Evolutionary conservation across 2,888 invertebrate species (phyloP).

Genomic region (Melinaea marsaeus): DNA sequence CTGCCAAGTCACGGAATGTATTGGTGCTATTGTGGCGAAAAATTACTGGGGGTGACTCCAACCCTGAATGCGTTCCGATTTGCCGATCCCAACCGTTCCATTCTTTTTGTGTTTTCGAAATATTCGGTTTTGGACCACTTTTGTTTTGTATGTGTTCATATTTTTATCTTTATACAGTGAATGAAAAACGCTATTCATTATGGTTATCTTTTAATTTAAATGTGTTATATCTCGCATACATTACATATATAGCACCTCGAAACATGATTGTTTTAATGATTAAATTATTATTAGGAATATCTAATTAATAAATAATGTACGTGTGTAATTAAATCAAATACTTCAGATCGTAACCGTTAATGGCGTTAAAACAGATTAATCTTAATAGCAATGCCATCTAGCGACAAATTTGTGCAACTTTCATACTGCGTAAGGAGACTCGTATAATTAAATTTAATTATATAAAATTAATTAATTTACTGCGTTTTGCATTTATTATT

Average conservation of each 20-base stretch:
- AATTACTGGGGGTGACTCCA: constrained; percentile 65
- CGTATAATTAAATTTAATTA: too few species aligned
- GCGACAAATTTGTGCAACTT: constrained; percentile 1
- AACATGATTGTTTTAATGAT: background rate
- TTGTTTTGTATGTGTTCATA: too few species aligned
- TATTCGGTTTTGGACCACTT: too few species aligned
- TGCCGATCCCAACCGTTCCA: background rate
- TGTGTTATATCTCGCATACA: too few species aligned
- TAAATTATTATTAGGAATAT: background rate
- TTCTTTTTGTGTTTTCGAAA: background rate
- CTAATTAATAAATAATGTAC: background rate
- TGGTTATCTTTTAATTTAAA: too few species aligned
- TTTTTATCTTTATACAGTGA: too few species aligned
- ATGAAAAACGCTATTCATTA: too few species aligned
- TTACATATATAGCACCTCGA: background rate
- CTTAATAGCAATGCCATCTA: constrained; percentile 1
- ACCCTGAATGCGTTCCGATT: constrained; percentile 30
- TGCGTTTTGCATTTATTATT: too few species aligned
- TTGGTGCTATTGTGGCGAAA: constrained; percentile 76
- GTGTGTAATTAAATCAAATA: constrained; percentile 2
- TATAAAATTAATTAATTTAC: too few species aligned
- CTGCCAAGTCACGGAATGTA: constrained; percentile 78
- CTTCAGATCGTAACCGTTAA: background rate
- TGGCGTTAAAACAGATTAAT: background rate
- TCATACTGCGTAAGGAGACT: background rate